Percentiles rank a stretch among this genome's conserved stretches.
Evolutionary conservation across 2,797 vertebrate genomes (phyloP).

Genomic region (Potorous gilbertii): DNA sequence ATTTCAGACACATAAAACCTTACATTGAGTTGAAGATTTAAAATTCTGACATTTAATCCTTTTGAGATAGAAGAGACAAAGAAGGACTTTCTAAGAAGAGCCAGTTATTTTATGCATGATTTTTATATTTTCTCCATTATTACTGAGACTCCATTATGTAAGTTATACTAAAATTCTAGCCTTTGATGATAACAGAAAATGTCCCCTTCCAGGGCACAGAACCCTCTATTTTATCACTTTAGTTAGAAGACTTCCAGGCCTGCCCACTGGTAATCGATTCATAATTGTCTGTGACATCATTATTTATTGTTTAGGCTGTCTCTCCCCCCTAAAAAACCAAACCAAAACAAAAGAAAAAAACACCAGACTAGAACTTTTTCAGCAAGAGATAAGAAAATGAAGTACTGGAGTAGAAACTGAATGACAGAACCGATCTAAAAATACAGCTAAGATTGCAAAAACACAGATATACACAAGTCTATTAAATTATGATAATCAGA

Average conservation of each 20-base stretch:
- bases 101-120: background rate
- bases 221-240: background rate
- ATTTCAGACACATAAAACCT: slow-evolving; percentile 59
- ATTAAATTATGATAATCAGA: background rate
- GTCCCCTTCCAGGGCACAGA: slow-evolving; percentile 1
- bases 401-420: background rate
- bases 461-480: background rate
- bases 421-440: background rate
- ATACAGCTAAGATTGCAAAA: background rate
- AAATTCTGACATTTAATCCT: slow-evolving; percentile 56
- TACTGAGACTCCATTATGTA: slow-evolving; percentile 17
- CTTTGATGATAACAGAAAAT: background rate
- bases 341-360: no score
- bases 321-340: background rate
- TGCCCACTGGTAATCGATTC: background rate
- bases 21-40: slow-evolving; percentile 50
- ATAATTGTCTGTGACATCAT: background rate
- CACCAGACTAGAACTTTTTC: background rate
- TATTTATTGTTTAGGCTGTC: background rate
- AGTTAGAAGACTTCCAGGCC: background rate
- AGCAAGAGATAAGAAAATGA: background rate
- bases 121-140: slow-evolving; percentile 57
- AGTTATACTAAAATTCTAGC: slow-evolving; percentile 41
- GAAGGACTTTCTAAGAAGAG: slow-evolving; percentile 33
- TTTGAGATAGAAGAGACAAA: slow-evolving; percentile 36